These are phyloP conservation scores for Molossus molossus DNA, from an alignment of 2,797 vertebrate species.

Conservation along the genomic window DNA sequence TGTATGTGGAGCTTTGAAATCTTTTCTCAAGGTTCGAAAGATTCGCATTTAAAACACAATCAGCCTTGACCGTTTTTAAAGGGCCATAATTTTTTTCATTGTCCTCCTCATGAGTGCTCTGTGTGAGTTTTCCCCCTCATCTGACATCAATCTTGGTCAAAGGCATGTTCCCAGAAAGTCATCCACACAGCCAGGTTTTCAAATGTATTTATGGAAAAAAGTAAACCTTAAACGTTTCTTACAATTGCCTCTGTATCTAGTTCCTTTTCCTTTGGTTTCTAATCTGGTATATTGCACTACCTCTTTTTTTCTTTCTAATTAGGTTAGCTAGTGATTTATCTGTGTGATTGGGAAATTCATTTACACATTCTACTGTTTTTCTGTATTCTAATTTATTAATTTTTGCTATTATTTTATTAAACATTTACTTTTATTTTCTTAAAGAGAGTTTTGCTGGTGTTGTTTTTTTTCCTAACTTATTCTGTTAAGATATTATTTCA, in stretches of 20 bases:
- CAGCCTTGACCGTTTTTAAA: neutral
- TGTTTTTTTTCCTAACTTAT: neutral
- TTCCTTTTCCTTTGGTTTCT: slow-evolving; percentile 21
- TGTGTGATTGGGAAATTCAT: neutral
- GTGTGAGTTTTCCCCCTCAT: neutral
- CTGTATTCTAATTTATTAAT: neutral
- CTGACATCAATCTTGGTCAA: neutral
- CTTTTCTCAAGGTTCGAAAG: neutral
- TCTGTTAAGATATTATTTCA: neutral
- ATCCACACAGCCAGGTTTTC: neutral
- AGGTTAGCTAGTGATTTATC: neutral
- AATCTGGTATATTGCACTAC: neutral
- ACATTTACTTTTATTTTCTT: neutral
- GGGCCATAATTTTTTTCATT: neutral
- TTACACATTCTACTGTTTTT: neutral
- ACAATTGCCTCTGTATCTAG: neutral
- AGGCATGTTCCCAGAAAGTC: neutral
- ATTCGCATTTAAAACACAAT: neutral
- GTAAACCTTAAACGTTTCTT: neutral
- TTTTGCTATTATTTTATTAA: neutral
- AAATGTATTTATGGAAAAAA: neutral
- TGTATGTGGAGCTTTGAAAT: neutral
- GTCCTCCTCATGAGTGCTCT: neutral
- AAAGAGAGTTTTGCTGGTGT: neutral
- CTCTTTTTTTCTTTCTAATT: neutral